A percentile compares a stretch with the other conserved stretches of the same genome.
phyloP scores from a whole-genome alignment of 1,140 invertebrate species.

The Oryctes rhinoceros region DNA sequence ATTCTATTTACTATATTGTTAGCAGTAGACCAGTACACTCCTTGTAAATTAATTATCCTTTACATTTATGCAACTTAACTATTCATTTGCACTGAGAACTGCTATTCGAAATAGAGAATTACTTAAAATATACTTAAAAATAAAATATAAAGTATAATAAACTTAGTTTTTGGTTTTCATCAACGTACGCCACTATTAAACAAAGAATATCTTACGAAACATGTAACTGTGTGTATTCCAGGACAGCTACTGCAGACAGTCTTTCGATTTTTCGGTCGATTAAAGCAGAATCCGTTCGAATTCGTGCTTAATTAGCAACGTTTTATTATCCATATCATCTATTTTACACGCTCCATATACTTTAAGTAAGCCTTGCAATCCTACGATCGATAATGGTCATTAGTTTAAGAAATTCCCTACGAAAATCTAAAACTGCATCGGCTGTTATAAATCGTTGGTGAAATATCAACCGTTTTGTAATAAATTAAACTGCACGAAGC shows the following conservation, averaged over 20 bases:
- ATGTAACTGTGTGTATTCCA: too few relatives aligned
- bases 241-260: background rate
- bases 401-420: background rate
- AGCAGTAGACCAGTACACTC: too few relatives aligned
- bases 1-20: too few relatives aligned
- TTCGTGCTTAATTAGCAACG: background rate
- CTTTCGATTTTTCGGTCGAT: background rate
- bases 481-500: background rate
- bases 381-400: background rate
- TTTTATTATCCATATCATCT: background rate
- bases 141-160: too few relatives aligned
- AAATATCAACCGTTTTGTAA: slow-evolving; percentile 22
- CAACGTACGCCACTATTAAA: too few relatives aligned
- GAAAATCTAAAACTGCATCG: slow-evolving; percentile 26
- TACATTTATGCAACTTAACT: too few relatives aligned
- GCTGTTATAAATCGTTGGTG: background rate
- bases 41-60: too few relatives aligned
- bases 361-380: slow-evolving; percentile 4
- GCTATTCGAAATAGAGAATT: too few relatives aligned
- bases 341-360: slow-evolving; percentile 11
- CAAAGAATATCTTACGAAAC: too few relatives aligned
- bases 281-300: background rate
- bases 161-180: too few relatives aligned
- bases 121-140: too few relatives aligned
- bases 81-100: too few relatives aligned